Evolutionary conservation across 64 coral and sea anemone species (phyloP), one percentile per base, ranked within the genome.

Genomic region (Acropora tenuis): DNA sequence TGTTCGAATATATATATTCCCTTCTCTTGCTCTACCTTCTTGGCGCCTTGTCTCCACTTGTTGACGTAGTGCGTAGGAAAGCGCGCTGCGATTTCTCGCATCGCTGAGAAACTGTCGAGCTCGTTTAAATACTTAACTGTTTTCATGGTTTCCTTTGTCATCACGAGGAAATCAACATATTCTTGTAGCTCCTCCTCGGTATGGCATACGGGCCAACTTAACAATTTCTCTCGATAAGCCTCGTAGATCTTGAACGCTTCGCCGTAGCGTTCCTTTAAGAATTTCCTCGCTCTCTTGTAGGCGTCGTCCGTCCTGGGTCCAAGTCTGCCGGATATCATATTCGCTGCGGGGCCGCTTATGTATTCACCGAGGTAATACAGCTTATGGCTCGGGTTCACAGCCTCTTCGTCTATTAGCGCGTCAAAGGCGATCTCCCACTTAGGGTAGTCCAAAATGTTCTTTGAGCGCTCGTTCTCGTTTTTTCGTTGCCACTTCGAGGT

Each of bases 381-480:
- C 30, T 30, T 30, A 0, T 30, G 30, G 30, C 30, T 30, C 30
- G 30, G 30, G 30, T 30, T 30, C 30, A 30, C 55, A 59, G 55
- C 55, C 55, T 59, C 55, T 59, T 59, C 12, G 55, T 59, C 55
- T 42, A 80, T 94, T 42, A 94, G 49, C 3, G 87, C 79, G 57
- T 78, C 93, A 41, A 95, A 95, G 46, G 93, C 82, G 19, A 48
- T 87, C 41, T 84, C 93, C 93, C 93, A 95, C 57, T 87, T 94
- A 40, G 80, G 88, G 30, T 94, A 94, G 3, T 94, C 86, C 45
- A 90, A 72, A 16, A 91, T 95, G 19, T 90, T 59, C 55, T 0
- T 59, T 59, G 30, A 30, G 30, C 0, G 30, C n/a, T n/a, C n/a
- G n/a, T n/a, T n/a, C 30, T 30, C 30, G 30, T 30, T 30, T 30